Base-by-base conservation (phyloP, 2,888 invertebrate species). In the Horisme vitalbata region DNA sequence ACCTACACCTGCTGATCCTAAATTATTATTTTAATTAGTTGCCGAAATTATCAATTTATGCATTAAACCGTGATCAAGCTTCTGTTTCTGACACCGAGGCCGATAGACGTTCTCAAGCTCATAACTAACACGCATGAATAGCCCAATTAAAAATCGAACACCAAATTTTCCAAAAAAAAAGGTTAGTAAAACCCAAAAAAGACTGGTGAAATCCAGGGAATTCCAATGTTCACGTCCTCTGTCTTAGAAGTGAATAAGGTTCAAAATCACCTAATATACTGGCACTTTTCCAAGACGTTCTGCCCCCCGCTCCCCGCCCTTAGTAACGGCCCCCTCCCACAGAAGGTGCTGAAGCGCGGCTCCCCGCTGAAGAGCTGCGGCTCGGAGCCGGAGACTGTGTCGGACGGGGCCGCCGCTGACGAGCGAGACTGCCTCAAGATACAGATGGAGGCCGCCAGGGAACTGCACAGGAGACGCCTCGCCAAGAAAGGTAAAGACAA, bases 391-490 rank as follows among this genome's bases (percentile, higher is more conserved):
- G 86, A 85, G 45, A 66, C 58, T 18, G 79, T 66, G 23, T 76
- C 77, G 0, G 84, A 80, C 50, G 79, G 78, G 1, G 59, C 59
- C 0, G 68, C 65, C 2, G 43, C 52, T 0, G 68, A 71, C 52
- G 81, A 80, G 39, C 57, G 80, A 0, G 85, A 86, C 69, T 65
- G 70, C 51, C 75, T 88, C 54, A 90, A 88, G 77, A 68, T 90
- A 46, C 85, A 89, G 62, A 90, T 90, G 90, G 90, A 90, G 55
- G 84, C 82, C 0, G 89, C 87, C 0, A 53, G 90, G 28, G 90
- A 90, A 53, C 77, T 80, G 61, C 90, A 90, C 34, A 39, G 90
- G 11, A 49, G 80, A 1, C 50, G 83, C 2, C 68, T 90, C 0
- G 90, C 90, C 2, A 90, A 89, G 64, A 89, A 90, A 73, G 90